These are phyloP conservation scores for Ptilodon capucinus DNA, from an alignment of 2,888 invertebrate genomes.

Conservation along the genomic window DNA sequence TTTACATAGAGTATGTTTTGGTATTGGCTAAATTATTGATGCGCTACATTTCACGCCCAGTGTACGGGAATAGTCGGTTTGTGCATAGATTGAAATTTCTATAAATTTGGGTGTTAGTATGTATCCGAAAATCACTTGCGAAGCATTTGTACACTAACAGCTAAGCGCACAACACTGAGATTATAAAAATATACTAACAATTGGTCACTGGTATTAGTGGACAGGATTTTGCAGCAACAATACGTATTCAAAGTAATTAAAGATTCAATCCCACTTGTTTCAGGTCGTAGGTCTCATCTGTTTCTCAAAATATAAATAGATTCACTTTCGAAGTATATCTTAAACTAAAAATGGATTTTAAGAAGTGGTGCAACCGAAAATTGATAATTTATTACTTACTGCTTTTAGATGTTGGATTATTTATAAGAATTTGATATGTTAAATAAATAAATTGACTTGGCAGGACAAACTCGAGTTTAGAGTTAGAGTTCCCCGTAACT, in stretches of 20 bases:
- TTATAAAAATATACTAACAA: constrained; percentile 43
- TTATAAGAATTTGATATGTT: constrained; percentile 26
- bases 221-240: not conserved
- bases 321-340: too few species aligned
- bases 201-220: constrained; percentile 23
- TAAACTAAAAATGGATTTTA: too few species aligned
- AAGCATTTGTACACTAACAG: constrained; percentile 39
- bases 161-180: constrained; percentile 53
- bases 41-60: too few species aligned
- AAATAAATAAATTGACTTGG: constrained; percentile 29
- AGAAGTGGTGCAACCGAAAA: too few species aligned
- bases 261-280: not conserved
- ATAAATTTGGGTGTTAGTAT: too few species aligned
- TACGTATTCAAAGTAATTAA: not conserved
- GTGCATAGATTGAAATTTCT: too few species aligned
- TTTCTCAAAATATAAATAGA: not conserved
- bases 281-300: not conserved
- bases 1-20: too few species aligned
- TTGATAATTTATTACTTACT: too few species aligned
- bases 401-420: not conserved
- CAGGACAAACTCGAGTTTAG: not conserved
- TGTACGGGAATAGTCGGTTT: too few species aligned
- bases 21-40: too few species aligned
- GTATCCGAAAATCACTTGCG: constrained; percentile 28
- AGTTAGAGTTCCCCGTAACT: not conserved